Evolutionary conservation across 1,140 invertebrate genomes (phyloP).

Genomic region (Pseudomyrmex sp.): DNA sequence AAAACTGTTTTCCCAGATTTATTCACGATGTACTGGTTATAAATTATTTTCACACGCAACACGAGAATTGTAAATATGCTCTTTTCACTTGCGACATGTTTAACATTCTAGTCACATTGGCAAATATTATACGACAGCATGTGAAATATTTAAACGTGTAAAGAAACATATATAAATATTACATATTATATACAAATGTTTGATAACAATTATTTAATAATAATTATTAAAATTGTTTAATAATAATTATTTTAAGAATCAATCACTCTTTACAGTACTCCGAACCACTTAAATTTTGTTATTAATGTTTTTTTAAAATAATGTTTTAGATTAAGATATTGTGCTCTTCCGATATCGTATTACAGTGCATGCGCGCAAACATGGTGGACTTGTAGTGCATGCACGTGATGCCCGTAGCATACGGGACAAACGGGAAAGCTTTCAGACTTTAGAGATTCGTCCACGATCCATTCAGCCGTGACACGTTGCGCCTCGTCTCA

Average conservation of each 20-base stretch:
- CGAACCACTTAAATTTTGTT: no score
- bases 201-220: no score
- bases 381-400: neutral
- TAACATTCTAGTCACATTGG: slow-evolving; percentile 13
- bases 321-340: neutral
- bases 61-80: slow-evolving; percentile 49
- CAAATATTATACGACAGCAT: neutral
- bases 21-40: slow-evolving; percentile 25
- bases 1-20: slow-evolving; percentile 35
- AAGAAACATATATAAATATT: neutral
- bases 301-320: neutral
- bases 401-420: neutral
- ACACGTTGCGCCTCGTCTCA: neutral
- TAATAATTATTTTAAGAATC: no score
- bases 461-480: slow-evolving; percentile 6
- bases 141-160: slow-evolving; percentile 24
- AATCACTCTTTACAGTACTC: no score
- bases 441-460: slow-evolving; percentile 14
- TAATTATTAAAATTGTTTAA: no score
- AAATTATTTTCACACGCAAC: slow-evolving; percentile 54
- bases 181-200: no score
- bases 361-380: slow-evolving; percentile 3
- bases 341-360: neutral
- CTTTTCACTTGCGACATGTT: slow-evolving; percentile 19
- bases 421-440: slow-evolving; percentile 8